A percentile compares a stretch with the other conserved stretches of the same genome.
Evolutionary conservation across 2,888 invertebrate genomes (phyloP).

Genomic region (Candidula unifasciata): DNA sequence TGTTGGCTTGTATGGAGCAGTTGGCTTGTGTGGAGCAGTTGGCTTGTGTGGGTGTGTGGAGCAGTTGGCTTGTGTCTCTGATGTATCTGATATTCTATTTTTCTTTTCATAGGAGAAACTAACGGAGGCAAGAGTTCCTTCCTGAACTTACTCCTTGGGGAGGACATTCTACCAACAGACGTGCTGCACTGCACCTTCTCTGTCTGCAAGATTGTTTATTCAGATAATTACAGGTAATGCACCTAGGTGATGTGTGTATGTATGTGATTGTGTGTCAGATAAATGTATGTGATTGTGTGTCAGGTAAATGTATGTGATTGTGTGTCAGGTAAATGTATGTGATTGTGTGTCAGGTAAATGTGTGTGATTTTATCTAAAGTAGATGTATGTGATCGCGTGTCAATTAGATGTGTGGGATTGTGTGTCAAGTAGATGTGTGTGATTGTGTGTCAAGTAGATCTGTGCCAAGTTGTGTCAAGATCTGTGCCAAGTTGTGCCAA

Average conservation of each 20-base stretch:
- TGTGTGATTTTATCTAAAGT: conserved; percentile 11
- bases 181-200: conserved; percentile 69
- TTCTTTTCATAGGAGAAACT: conserved; percentile 68
- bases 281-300: too few relatives aligned
- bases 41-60: too few relatives aligned
- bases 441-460: not conserved
- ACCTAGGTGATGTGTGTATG: too few relatives aligned
- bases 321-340: too few relatives aligned
- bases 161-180: conserved; percentile 65
- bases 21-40: too few relatives aligned
- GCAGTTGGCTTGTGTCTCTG: too few relatives aligned
- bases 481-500: too few relatives aligned
- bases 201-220: conserved; percentile 58
- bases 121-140: conserved; percentile 73
- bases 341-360: too few relatives aligned
- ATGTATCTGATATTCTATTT: not conserved
- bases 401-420: not conserved
- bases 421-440: not conserved
- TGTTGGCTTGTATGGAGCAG: too few relatives aligned
- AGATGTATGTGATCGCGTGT: not conserved
- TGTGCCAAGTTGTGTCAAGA: too few relatives aligned
- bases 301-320: too few relatives aligned
- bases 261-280: too few relatives aligned
- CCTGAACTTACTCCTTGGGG: conserved; percentile 67
- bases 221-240: conserved; percentile 40